Evolutionary conservation across 53 echinoderm and acorn worm species (phyloP).

Genomic region (Mesocentrotus franciscanus): DNA sequence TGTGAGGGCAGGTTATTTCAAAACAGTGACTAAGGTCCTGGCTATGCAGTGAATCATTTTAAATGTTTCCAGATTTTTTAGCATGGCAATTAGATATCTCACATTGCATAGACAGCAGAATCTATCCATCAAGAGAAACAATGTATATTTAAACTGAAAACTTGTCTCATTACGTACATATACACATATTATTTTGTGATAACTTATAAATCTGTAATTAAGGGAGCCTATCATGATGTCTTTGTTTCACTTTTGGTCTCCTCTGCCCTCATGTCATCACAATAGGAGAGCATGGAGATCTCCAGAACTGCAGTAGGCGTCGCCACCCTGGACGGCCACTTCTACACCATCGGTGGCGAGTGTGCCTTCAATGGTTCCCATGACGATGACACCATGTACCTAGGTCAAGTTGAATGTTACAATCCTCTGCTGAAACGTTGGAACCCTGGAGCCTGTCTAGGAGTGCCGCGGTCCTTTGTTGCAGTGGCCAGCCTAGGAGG

Average conservation of each 20-base stretch:
- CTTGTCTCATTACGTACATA: not conserved
- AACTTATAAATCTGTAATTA: no score
- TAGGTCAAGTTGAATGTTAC: constrained; percentile 93
- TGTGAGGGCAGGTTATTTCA: no score
- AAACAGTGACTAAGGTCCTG: not conserved
- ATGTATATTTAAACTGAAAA: not conserved
- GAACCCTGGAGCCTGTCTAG: constrained; percentile 80
- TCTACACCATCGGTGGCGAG: constrained; percentile 96
- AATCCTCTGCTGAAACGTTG: constrained; percentile 92
- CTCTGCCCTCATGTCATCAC: not conserved
- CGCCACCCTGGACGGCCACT: constrained; percentile 85
- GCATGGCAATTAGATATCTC: not conserved
- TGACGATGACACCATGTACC: constrained; percentile 94
- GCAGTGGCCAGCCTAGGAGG: constrained; percentile 87
- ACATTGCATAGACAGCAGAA: not conserved
- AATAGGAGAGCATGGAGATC: constrained; percentile 94
- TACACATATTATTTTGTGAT: no score
- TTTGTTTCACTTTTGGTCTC: not conserved
- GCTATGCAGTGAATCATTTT: not conserved
- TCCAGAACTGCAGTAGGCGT: constrained; percentile 96
- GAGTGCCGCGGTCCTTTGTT: constrained; percentile 88
- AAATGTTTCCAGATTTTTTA: not conserved
- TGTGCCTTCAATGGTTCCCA: constrained; percentile 91
- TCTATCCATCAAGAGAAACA: not conserved
- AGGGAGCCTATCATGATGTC: no score